Evolutionary conservation across 1,140 invertebrate species (phyloP), one percentile per base, ranked within the genome.

Genomic region (Rhopalosiphum padi): DNA sequence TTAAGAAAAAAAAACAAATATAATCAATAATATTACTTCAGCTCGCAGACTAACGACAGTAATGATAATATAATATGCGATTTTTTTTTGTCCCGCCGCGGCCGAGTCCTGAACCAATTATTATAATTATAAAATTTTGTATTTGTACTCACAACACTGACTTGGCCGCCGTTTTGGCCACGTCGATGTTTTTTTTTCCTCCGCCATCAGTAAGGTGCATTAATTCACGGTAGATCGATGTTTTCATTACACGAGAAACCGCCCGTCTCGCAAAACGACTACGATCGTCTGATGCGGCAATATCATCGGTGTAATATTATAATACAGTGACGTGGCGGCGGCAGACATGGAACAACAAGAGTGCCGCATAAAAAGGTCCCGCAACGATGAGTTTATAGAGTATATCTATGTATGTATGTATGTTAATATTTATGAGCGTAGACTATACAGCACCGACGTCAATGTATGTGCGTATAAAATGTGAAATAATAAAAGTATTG

Each of bases 221-320:
- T n/a, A 77, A 77, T n/a, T 77, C 30, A 18, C 60, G 25, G 2
- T 60, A 46, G 82, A 11, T 85, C 53, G 91, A 92, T n/a, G 77
- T 92, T 92, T 83, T 85, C 91, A 85, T 92, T 92, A 92, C 21
- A 22, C 30, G 85, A 51, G 55, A 53, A 92, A 51, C 9, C 5
- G 37, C 41, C 30, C 23, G 48, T 77, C 60, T 48, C 60, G 21
- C 1, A 11, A 60, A 90, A 90, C 55, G 37, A 89, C 25, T 41
- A 90, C 18, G 43, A 90, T 41, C 88, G 37, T 7, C 37, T 60
- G n/a, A n/a, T 48, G 18, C 21, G 23, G 51, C 48, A 41, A 41
- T 6, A n/a, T 35, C 21, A 8, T 30, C 15, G 85, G 43, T 46
- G 30, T 46, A 46, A 41, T 23, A 86, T 48, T n/a, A 77, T 68